These are phyloP conservation scores for Brachyopa scutellaris DNA, from an alignment of 2,888 invertebrate genomes.

Conservation along the genomic window DNA sequence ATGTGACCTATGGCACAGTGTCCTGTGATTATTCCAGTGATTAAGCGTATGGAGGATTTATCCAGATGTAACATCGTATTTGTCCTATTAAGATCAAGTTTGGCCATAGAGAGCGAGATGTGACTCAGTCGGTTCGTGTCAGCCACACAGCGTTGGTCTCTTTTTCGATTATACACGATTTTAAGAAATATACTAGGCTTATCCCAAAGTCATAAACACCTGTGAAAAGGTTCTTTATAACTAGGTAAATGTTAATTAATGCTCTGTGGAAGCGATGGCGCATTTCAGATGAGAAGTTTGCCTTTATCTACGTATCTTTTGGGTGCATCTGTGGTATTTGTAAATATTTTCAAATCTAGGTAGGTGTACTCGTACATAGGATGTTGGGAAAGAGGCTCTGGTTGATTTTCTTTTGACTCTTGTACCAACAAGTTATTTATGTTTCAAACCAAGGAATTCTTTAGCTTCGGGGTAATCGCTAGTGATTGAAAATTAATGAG, in stretches of 20 bases:
- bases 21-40: too few species aligned
- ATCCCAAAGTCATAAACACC: constrained; percentile 67
- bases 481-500: constrained; percentile 68
- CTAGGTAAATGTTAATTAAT: constrained; percentile 67
- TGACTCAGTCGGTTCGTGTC: too few species aligned
- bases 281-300: constrained; percentile 59
- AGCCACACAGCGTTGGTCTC: too few species aligned
- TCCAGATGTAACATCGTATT: too few species aligned
- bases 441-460: constrained; percentile 30
- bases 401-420: constrained; percentile 20
- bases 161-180: too few species aligned
- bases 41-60: too few species aligned
- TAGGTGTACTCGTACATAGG: not conserved
- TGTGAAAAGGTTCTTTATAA: constrained; percentile 54
- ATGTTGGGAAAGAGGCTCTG: not conserved
- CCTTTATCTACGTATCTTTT: constrained; percentile 52
- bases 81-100: too few species aligned
- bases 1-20: too few species aligned
- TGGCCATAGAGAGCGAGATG: too few species aligned
- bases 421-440: constrained; percentile 49
- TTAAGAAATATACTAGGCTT: constrained; percentile 66
- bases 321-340: constrained; percentile 58
- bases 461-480: constrained; percentile 50
- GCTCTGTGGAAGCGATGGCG: constrained; percentile 55
- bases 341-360: constrained; percentile 1